Evolutionary conservation across 2,113 vertebrate genomes (phyloP).

Genomic region (Suncus etruscus): DNA sequence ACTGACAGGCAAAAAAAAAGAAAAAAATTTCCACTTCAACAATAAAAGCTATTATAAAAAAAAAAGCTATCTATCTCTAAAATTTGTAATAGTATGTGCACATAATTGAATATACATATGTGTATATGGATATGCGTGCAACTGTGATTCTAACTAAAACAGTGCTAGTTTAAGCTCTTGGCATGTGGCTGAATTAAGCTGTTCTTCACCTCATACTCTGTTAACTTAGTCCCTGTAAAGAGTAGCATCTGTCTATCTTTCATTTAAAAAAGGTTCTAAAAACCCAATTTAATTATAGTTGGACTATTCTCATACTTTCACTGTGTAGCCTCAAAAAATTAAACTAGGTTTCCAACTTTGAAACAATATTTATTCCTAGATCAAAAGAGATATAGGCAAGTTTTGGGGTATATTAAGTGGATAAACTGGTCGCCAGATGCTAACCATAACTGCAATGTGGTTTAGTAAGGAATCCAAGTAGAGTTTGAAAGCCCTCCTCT

Average conservation of each 20-base stretch:
- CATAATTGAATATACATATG: background rate
- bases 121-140: background rate
- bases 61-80: conserved; percentile 22
- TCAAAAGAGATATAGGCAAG: background rate
- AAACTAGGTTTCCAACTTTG: conserved; percentile 20
- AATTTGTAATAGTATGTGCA: background rate
- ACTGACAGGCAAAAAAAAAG: too few relatives aligned
- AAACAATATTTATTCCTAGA: background rate
- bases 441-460: background rate
- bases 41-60: conserved; percentile 66
- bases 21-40: background rate
- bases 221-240: conserved; percentile 15
- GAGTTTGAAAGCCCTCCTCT: conserved; percentile 54
- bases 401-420: background rate
- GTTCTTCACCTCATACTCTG: background rate
- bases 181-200: background rate
- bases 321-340: background rate
- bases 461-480: conserved; percentile 15
- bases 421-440: conserved; percentile 52
- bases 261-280: background rate
- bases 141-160: conserved; percentile 30
- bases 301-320: conserved; percentile 3
- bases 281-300: background rate
- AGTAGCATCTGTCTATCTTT: background rate
- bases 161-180: conserved; percentile 14